Evolutionary conservation across 1,140 invertebrate genomes (phyloP).

Genomic region (Magallana angulata): DNA sequence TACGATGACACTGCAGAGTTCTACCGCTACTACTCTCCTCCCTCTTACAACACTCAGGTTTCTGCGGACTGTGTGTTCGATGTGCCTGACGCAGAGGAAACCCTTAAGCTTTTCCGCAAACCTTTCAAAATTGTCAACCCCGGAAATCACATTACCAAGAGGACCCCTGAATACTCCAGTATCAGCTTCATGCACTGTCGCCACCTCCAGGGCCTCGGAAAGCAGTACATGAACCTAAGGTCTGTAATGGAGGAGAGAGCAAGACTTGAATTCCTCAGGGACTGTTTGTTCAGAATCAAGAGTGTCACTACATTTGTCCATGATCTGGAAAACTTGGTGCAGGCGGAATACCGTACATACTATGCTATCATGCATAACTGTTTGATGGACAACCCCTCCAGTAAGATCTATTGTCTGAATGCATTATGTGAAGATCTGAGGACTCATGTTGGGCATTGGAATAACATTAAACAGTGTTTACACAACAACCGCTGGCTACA

Average conservation of each 20-base stretch:
- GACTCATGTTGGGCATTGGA: constrained; percentile 77
- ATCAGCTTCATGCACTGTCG: constrained; percentile 75
- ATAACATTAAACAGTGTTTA: constrained; percentile 75
- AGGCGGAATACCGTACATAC: constrained; percentile 71
- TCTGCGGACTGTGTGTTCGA: constrained; percentile 67
- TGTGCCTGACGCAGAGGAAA: constrained; percentile 68
- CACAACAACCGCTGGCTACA: constrained; percentile 74
- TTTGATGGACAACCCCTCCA: constrained; percentile 66
- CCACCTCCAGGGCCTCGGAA: constrained; percentile 65
- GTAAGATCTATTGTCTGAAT: constrained; percentile 76
- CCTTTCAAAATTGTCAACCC: constrained; percentile 72
- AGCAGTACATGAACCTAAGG: constrained; percentile 70
- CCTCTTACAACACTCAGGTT: constrained; percentile 11
- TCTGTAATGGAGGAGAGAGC: constrained; percentile 72
- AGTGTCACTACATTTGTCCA: constrained; percentile 69
- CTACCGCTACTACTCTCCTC: constrained; percentile 39
- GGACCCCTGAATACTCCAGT: constrained; percentile 69
- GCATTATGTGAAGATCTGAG: constrained; percentile 77
- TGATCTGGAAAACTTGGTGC: constrained; percentile 72
- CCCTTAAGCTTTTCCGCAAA: constrained; percentile 66
- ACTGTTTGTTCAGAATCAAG: constrained; percentile 71
- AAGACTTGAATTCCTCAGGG: constrained; percentile 72
- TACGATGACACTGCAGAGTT: constrained; percentile 40
- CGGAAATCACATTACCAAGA: constrained; percentile 70
- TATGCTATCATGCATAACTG: constrained; percentile 73